Conservation (phyloP, 2,113 vertebrate genomes). For the Elgaria multicarinata region DNA sequence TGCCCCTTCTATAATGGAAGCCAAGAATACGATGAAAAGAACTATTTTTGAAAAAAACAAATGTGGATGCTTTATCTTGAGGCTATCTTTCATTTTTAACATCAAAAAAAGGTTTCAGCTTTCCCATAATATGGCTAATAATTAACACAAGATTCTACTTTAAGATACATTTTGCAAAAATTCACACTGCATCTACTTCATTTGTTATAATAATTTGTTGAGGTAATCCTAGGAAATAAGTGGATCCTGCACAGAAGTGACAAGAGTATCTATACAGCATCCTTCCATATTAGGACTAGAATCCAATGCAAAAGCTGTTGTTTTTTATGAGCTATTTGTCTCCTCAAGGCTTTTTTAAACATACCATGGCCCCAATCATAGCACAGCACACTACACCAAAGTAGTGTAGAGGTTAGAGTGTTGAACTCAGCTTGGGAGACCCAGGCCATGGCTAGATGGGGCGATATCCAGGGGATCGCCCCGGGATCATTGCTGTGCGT, state of each 20-base stretch:
- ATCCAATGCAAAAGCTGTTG: neutral
- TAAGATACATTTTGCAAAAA: slow-evolving; percentile 48
- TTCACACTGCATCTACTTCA: slow-evolving; percentile 48
- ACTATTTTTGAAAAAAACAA: neutral
- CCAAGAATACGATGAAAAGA: slow-evolving; percentile 42
- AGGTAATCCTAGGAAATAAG: slow-evolving; percentile 26
- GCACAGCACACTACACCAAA: too few relatives aligned
- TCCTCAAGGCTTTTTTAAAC: neutral
- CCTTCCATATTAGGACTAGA: neutral
- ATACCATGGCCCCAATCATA: neutral
- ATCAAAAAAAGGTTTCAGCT: slow-evolving; percentile 33
- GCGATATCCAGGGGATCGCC: too few relatives aligned
- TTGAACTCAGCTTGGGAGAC: too few relatives aligned
- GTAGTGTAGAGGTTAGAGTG: too few relatives aligned
- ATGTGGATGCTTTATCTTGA: slow-evolving; percentile 35
- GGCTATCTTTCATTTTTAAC: slow-evolving; percentile 33
- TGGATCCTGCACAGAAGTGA: neutral
- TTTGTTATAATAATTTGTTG: slow-evolving; percentile 37
- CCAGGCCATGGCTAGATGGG: too few relatives aligned
- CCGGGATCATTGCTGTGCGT: too few relatives aligned
- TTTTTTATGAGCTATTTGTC: neutral
- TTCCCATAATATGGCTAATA: slow-evolving; percentile 51
- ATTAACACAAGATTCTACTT: slow-evolving; percentile 53
- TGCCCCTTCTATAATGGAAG: slow-evolving; percentile 24
- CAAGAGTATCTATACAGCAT: neutral